These are phyloP conservation scores for Bathynomus jamesi DNA, from an alignment of 1,140 invertebrate genomes.

Conservation along the genomic window DNA sequence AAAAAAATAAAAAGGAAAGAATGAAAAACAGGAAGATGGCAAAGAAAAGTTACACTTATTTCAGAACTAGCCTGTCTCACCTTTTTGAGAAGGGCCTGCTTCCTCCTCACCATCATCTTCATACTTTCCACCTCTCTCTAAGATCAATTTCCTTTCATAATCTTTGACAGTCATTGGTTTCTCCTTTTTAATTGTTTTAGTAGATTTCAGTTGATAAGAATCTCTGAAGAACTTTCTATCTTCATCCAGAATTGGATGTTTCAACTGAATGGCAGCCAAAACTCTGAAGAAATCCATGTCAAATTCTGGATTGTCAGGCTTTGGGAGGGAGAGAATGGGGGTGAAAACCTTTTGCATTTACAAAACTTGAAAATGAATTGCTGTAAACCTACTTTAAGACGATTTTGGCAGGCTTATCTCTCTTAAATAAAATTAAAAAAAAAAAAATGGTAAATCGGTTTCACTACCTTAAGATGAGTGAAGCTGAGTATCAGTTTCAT, in stretches of 20 bases:
- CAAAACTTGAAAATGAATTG: not conserved
- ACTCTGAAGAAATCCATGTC: slow-evolving; percentile 8
- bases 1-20: no score
- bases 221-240: slow-evolving; percentile 13
- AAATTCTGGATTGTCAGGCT: slow-evolving; percentile 19
- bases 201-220: slow-evolving; percentile 21
- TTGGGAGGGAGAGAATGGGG: slow-evolving; percentile 2
- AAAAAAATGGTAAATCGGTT: not conserved
- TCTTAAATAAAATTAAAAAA: not conserved
- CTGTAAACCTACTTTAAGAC: not conserved
- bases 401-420: not conserved
- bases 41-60: no score
- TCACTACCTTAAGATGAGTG: no score
- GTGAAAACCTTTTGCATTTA: not conserved
- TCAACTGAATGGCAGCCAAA: slow-evolving; percentile 11
- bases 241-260: not conserved
- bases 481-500: no score
- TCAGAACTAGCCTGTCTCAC: no score
- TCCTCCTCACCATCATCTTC: slow-evolving; percentile 49
- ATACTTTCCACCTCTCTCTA: slow-evolving; percentile 58
- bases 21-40: no score
- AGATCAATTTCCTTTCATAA: slow-evolving; percentile 67
- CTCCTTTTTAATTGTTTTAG: slow-evolving; percentile 44
- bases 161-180: slow-evolving; percentile 65
- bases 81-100: not conserved